Percentiles rank a stretch among this genome's conserved stretches.
Evolutionary conservation across 2,797 vertebrate genomes (phyloP).

Genomic region (Falco biarmicus): DNA sequence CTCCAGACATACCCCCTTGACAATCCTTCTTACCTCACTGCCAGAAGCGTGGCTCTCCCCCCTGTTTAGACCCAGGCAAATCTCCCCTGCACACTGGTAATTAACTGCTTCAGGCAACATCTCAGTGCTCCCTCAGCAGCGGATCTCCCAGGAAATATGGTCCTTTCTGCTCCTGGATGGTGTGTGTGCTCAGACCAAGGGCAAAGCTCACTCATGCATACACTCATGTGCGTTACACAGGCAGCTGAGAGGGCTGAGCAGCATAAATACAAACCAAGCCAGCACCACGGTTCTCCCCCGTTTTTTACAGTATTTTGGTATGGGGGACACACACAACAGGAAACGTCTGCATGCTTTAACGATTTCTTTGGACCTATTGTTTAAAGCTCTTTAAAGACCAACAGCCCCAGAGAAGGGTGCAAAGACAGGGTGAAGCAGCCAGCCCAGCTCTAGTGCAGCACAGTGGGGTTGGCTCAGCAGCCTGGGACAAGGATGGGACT

Average conservation of each 20-base stretch:
- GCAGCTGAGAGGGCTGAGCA: neutral
- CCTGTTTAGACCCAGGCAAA: neutral
- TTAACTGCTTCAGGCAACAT: neutral
- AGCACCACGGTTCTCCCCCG: neutral
- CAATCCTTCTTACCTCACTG: neutral
- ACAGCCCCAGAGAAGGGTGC: neutral
- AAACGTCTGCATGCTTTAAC: neutral
- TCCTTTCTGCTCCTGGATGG: neutral
- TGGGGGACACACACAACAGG: neutral
- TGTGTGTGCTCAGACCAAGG: neutral
- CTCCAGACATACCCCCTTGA: neutral
- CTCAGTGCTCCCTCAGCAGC: neutral
- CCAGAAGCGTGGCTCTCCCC: neutral
- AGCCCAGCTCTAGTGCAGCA: neutral
- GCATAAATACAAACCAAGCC: accelerated
- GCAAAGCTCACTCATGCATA: neutral
- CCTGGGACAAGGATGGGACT: accelerated
- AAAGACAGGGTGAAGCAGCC: accelerated
- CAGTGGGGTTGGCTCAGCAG: neutral
- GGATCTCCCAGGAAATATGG: neutral
- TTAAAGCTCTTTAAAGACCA: neutral
- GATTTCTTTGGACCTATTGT: neutral
- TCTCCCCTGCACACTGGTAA: accelerated
- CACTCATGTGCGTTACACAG: accelerated
- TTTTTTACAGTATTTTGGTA: neutral